Percentiles rank a stretch among this genome's conserved stretches.
These are phyloP conservation scores for Pharmacophagus antenor DNA, from an alignment of 2,888 invertebrate species.

Conservation along the genomic window DNA sequence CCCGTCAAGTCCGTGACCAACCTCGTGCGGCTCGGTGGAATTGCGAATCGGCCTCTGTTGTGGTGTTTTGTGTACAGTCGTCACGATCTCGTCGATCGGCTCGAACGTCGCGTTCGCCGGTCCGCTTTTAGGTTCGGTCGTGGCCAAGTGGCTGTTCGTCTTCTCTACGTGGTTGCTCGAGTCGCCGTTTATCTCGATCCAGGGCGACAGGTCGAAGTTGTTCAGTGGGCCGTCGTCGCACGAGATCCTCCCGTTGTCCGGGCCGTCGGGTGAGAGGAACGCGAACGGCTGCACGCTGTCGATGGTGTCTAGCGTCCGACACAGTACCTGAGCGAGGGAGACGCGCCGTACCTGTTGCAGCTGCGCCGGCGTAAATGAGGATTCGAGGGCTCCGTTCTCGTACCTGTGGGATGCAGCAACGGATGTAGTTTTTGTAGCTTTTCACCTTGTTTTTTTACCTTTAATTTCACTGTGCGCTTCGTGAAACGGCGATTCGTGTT, in stretches of 20 bases:
- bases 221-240: conserved; percentile 79
- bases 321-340: conserved; percentile 87
- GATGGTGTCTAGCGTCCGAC: conserved; percentile 83
- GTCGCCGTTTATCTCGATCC: conserved; percentile 78
- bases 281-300: conserved; percentile 86
- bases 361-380: conserved; percentile 88
- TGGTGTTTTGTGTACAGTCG: conserved; percentile 42
- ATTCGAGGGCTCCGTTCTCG: conserved; percentile 88
- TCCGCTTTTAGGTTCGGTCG: conserved; percentile 5
- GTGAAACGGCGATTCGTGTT: too few relatives aligned
- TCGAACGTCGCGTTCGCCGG: conserved; percentile 33
- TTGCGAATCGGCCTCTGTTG: conserved; percentile 35
- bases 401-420: conserved; percentile 70
- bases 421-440: background rate
- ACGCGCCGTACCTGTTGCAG: conserved; percentile 86
- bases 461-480: too few relatives aligned
- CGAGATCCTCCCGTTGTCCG: conserved; percentile 80
- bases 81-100: conserved; percentile 43
- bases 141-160: conserved; percentile 47
- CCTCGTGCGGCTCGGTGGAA: conserved; percentile 41
- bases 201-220: conserved; percentile 82
- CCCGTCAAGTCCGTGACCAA: conserved; percentile 43
- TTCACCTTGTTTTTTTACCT: too few relatives aligned
- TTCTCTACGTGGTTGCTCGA: conserved; percentile 64
- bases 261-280: conserved; percentile 82